Percentiles rank a stretch among this genome's conserved stretches.
Evolutionary conservation across 2,113 vertebrate genomes (phyloP).

Genomic region (Corydoras sp.): DNA sequence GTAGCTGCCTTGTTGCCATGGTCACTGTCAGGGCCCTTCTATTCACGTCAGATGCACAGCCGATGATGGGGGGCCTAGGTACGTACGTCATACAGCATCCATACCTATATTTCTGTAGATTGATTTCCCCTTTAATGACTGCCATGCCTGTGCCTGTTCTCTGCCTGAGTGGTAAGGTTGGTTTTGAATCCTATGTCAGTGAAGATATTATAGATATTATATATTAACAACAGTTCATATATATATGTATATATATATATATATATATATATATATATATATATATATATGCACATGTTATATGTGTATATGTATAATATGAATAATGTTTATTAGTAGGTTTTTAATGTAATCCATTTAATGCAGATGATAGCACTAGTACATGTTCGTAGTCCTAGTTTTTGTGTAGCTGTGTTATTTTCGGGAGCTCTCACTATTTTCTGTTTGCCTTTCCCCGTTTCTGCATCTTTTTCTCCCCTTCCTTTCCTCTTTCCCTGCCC

Average conservation of each 20-base stretch:
- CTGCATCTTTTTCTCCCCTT: neutral
- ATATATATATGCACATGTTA: too few species aligned
- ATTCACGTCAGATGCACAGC: conserved; percentile 81
- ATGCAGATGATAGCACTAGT: neutral
- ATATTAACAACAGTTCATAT: too few species aligned
- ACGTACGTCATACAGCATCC: conserved; percentile 68
- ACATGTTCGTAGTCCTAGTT: neutral
- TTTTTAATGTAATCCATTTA: too few species aligned
- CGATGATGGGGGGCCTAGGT: conserved; percentile 81
- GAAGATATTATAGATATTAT: neutral
- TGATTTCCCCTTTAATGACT: conserved; percentile 40
- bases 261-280: too few species aligned
- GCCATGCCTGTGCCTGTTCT: conserved; percentile 27
- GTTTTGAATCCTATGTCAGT: conserved; percentile 17
- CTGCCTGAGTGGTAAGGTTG: conserved; percentile 30
- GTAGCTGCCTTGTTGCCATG: conserved; percentile 91
- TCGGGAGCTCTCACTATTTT: conserved; percentile 9
- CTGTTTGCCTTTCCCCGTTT: conserved; percentile 21
- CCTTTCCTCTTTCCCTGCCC: neutral
- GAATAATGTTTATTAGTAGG: too few species aligned
- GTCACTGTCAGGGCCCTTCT: conserved; percentile 88
- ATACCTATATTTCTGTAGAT: conserved; percentile 44
- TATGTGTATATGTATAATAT: too few species aligned
- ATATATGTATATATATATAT: too few species aligned
- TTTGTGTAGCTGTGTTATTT: neutral